Conservation (phyloP, 2,113 vertebrate species). For the Odontesthes bonariensis region DNA sequence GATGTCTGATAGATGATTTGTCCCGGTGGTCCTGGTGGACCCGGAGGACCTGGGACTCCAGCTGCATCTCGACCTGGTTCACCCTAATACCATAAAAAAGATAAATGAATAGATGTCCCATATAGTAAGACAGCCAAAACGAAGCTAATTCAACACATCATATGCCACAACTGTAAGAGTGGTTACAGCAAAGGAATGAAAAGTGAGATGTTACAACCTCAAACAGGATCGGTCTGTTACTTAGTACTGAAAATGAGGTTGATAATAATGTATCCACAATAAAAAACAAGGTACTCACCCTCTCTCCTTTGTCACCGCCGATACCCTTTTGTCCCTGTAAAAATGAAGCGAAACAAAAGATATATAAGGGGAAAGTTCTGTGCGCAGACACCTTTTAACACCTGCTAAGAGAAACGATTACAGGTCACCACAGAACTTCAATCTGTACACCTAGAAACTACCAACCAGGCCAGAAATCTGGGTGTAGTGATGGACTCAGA, state of each 20-base stretch:
- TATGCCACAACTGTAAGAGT: no score
- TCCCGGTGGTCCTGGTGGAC: constrained; percentile 90
- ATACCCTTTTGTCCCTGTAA: constrained; percentile 90
- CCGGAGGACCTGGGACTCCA: constrained; percentile 86
- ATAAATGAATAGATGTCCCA: not conserved
- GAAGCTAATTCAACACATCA: not conserved
- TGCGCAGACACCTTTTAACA: no score
- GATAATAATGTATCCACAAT: not conserved
- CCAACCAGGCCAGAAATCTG: no score
- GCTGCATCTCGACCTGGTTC: constrained; percentile 88
- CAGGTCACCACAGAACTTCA: no score
- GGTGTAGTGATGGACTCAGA: no score
- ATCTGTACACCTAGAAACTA: no score
- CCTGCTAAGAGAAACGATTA: no score
- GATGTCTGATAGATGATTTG: constrained; percentile 78
- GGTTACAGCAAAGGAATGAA: no score
- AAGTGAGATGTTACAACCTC: not conserved
- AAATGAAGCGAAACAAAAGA: constrained; percentile 24
- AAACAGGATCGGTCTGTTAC: not conserved
- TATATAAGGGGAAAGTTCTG: not conserved
- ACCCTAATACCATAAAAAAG: constrained; percentile 82
- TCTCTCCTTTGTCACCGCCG: constrained; percentile 85
- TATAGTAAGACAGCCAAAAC: not conserved
- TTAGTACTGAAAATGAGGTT: not conserved
- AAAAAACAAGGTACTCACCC: constrained; percentile 81